These are phyloP conservation scores for Ochropleura plecta DNA, from an alignment of 2,888 invertebrate species.

Conservation along the genomic window DNA sequence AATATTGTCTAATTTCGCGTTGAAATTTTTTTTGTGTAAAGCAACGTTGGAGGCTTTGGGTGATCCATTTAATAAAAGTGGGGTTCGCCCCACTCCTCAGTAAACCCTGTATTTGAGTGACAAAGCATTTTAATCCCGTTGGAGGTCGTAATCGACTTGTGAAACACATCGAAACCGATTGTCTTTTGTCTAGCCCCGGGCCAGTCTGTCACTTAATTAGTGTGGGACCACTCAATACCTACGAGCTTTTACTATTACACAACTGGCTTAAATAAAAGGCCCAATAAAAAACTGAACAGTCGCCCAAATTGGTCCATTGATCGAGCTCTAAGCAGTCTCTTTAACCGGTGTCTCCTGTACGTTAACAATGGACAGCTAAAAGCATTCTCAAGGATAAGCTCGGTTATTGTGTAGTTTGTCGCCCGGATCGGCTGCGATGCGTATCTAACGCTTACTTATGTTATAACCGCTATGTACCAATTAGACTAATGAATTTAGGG, in stretches of 20 bases:
- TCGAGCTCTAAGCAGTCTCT: conserved; percentile 35
- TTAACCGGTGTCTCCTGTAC: conserved; percentile 56
- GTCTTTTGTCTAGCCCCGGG: too few species aligned
- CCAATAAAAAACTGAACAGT: conserved; percentile 37
- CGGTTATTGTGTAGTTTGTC: conserved; percentile 81
- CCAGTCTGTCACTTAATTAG: conserved; percentile 12
- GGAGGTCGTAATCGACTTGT: too few species aligned
- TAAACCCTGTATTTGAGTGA: too few species aligned
- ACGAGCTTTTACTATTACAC: conserved; percentile 28
- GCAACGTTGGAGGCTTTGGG: too few species aligned
- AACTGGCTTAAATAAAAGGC: conserved; percentile 40
- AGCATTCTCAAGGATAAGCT: conserved; percentile 83
- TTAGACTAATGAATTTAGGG: conserved; percentile 83
- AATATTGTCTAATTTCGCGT: too few species aligned
- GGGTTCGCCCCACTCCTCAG: too few species aligned
- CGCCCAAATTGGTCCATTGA: conserved; percentile 47
- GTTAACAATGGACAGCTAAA: conserved; percentile 76
- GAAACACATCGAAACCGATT: too few species aligned
- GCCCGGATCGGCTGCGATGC: conserved; percentile 76
- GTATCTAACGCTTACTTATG: conserved; percentile 79
- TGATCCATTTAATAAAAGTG: too few species aligned
- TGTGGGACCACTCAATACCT: neutral
- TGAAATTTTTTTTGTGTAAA: too few species aligned
- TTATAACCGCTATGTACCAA: conserved; percentile 81
- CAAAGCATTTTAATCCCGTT: too few species aligned